Evolutionary conservation across 92 coral and sea anemone species (phyloP), one percentile per base, ranked within the genome.

Genomic region (Epizoanthus rinbou): DNA sequence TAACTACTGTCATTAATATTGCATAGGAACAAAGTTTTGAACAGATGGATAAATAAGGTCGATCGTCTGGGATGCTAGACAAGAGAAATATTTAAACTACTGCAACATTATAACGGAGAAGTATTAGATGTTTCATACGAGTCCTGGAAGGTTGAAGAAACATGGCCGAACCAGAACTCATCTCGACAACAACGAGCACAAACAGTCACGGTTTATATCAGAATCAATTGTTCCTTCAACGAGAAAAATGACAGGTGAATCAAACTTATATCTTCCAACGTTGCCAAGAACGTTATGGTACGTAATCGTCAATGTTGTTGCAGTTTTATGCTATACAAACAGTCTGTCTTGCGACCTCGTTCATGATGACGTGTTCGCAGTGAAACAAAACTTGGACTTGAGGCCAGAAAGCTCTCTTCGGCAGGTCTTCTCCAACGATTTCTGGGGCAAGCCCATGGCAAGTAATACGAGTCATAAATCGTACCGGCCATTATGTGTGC

Each of bases 391-490:
- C 91, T 6, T 68, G 52, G 98, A 94, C 80, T 81, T 94, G 17
- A 93, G 88, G 37, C 86, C 91, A 6, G 90, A 88, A 57, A 71
- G 89, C 3, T 85, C 94, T 0, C 64, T 94, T 4, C 23, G 28
- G 6, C 82, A 88, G 35, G 71, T 93, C 57, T 86, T 94, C 56
- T 75, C 58, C 57, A 86, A 94, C 54, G 98, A 94, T 85, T 94
- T 92, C 89, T 94, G 98, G 98, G 98, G 97, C 23, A 90, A 88
- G 59, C 86, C 97, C 25, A 90, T 94, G 94, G 54, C 88, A 25
- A 93, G 97, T 68, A 92, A 93, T 53, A 87, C 86, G 75, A 94
- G 98, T 74, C 98, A 94, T 73, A 94, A 94, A 88, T 94, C 98
- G 8, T 94, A 93, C 83, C 81, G 98, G 79, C 98, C 98, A 25